Base-by-base conservation (phyloP, 2,888 invertebrate species). In the Ernsta delagoae region DNA sequence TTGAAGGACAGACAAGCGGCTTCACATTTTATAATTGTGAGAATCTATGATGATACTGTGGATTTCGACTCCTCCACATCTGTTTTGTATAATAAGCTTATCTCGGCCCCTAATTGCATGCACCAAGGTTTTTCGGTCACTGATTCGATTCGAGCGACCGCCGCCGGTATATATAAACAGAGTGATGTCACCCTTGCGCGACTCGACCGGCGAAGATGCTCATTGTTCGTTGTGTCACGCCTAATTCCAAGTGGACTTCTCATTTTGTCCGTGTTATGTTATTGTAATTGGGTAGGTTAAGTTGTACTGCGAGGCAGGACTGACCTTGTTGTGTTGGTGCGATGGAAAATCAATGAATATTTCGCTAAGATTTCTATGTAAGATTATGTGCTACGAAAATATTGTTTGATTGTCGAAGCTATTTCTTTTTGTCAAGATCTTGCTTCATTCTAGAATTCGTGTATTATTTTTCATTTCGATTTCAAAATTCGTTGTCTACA, bases 131-230 rank as follows among this genome's bases (percentile, higher is more conserved):
- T 36, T 65, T 59, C 59, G 65, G 59, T 48, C 59, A 65, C 65
- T 11, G 50, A n/a, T 39, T 70, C 72, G 50, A 9, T 9, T 12
- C 61, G 68, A 73, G 73, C 73, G 72, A 71, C 72, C 70, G 64
- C 59, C 61, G 43, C 59, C 61, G 70, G 59, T 59, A 57, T 71
- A 70, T 72, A 70, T 70, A 70, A 68, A 62, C 67, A 57, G 65
- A 31, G 36, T 75, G 75, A 75, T 73, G 72, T 75, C 75, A 75
- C 71, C 71, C n/a, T 6, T 34, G 34, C 34, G 54, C 39, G 54
- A 70, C 7, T 61, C 74, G 67, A 53, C 70, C 68, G 39, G 61
- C 54, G 65, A 45, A 34, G 70, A 59, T 63, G 65, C 11, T 31
- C 60, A 57, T 53, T 57, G 59, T 71, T 59, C 12, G 34, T 56